Base-by-base conservation (phyloP, 1,140 invertebrate genomes). In the Armadillidium nasatum region DNA sequence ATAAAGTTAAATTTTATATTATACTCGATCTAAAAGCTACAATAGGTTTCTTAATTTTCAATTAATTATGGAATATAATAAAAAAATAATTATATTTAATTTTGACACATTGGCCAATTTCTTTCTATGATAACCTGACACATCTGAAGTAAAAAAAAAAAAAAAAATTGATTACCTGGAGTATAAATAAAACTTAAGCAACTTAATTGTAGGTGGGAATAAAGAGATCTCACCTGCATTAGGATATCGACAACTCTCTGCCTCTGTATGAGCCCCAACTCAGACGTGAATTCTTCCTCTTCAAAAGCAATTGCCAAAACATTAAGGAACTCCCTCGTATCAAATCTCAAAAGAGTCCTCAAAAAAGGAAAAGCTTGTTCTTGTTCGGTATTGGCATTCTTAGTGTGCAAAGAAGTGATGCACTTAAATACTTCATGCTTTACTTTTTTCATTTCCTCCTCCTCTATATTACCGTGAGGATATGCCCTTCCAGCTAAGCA, bases 401-500 rank as follows among this genome's bases (percentile, higher is more conserved):
- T 89, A 2, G 90, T 90, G 85, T 94, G 93, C 4, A 88, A 82
- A 44, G 84, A 85, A 11, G 87, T 87, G 9, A 88, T 82, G 79
- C 84, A 85, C 71, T 78, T 81, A 74, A 87, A 87, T 22, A 87
- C 90, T 85, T 96, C 91, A 78, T 92, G 88, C 79, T 95, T 91
- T 0, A 94, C 90, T 54, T 87, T 86, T 50, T 89, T 87, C 43
- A 89, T 86, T 75, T 89, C 86, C 80, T 93, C 89, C 10, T 86
- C 85, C 3, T 92, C 90, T 80, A 98, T 90, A 82, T 93, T 89
- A 13, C 95, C 94, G 60, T 89, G 89, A 3, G 94, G 96, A 87
- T 96, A 98, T 2, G 91, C 91, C 76, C 94, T 87, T 1, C 96
- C 97, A 22, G 93, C 92, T 79, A 99, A 87, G 84, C 96, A 98